These are phyloP conservation scores for Masticophis lateralis DNA, from an alignment of 2,797 vertebrate genomes.

Conservation along the genomic window DNA sequence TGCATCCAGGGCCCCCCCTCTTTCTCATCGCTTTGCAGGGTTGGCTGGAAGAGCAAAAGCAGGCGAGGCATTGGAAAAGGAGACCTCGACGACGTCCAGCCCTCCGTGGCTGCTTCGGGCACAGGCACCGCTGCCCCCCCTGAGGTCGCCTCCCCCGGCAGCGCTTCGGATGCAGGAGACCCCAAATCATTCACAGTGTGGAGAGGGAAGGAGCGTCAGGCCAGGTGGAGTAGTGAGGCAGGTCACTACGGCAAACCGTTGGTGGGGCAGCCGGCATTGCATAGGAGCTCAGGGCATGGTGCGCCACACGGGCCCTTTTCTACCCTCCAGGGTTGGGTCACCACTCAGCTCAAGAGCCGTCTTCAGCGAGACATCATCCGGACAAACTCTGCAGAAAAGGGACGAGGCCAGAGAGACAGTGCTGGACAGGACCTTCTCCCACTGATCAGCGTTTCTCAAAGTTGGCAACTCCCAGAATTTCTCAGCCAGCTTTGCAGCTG, in stretches of 20 bases:
- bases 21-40: slow-evolving; percentile 48
- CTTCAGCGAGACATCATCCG: slow-evolving; percentile 97
- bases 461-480: background rate
- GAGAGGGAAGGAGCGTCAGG: slow-evolving; percentile 70
- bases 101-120: slow-evolving; percentile 57
- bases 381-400: slow-evolving; percentile 86
- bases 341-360: slow-evolving; percentile 42
- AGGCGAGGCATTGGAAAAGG: slow-evolving; percentile 45
- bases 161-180: slow-evolving; percentile 72
- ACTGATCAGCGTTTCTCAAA: background rate
- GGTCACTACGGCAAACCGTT: slow-evolving; percentile 59
- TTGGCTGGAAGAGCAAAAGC: slow-evolving; percentile 61
- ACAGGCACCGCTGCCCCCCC: slow-evolving; percentile 47
- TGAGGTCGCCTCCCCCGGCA: slow-evolving; percentile 42
- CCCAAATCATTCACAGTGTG: slow-evolving; percentile 78
- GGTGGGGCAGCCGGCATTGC: slow-evolving; percentile 67
- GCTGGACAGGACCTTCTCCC: background rate
- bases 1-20: slow-evolving; percentile 40
- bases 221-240: slow-evolving; percentile 63
- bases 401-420: background rate
- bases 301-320: slow-evolving; percentile 63
- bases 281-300: slow-evolving; percentile 62
- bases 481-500: background rate
- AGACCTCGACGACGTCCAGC: slow-evolving; percentile 34
- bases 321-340: slow-evolving; percentile 59